Evolutionary conservation across 2,888 invertebrate genomes (phyloP), one percentile per base, ranked within the genome.

Genomic region (Hirtodrosophila trivittata): DNA sequence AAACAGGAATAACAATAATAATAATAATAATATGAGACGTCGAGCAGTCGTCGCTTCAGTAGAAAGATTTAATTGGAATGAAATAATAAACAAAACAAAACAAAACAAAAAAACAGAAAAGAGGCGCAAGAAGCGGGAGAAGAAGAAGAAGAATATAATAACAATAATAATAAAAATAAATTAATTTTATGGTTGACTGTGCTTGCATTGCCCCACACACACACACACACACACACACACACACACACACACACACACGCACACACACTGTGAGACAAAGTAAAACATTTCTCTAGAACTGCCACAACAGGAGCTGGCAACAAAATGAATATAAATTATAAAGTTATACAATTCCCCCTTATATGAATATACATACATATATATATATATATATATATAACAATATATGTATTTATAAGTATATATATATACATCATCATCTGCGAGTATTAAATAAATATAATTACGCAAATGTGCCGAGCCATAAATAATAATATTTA

Each of bases 121-220:
- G 45, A 62, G 63, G 55, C 58, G 60, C 59, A 42, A 9, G 54
- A 28, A 43, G 51, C 49, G 30, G 16, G 32, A 51, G 25, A 25
- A 47, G 57, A 54, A 56, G 43, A 33, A 55, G 33, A 45, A 51
- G 37, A 46, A 70, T 57, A 82, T 67, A 77, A 85, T 76, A 85
- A 84, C 76, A 84, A 78, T 75, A 87, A 87, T 78, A 88, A 87
- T 88, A 87, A 88, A 88, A 86, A 86, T 88, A 88, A 88, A 88
- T 88, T 87, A 87, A 86, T 87, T 86, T 88, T 75, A 88, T 85
- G 82, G 45, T 56, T 47, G 62, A 57, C 59, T 59, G 57, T 67
- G 67, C 54, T 60, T 67, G 62, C 56, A 46, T 35, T 57, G 52
- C 8, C 56, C 39, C 39, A 45, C 18, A n/a, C 43, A 9, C 13